Base-by-base conservation (phyloP, 2,797 vertebrate genomes). In the Pampus argenteus region DNA sequence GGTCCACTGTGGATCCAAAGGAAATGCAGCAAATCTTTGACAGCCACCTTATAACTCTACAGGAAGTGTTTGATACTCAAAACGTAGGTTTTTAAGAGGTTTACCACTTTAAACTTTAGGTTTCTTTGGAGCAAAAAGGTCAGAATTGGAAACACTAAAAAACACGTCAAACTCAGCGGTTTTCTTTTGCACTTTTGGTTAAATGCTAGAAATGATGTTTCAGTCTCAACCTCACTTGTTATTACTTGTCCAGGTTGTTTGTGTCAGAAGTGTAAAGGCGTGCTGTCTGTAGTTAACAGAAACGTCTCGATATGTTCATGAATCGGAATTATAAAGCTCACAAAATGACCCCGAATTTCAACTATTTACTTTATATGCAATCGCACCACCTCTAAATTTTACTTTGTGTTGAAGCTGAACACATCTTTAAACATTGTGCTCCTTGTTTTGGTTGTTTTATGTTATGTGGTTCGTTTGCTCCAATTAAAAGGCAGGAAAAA, bases 41-140 rank as follows among this genome's bases (percentile, higher is more conserved):
- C 80, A 55, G 75, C 23, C 28, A 76, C 56, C 76, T 74, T 74
- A 80, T 64, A 84, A 67, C 78, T 79, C 58, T 20, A 44, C 78
- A 57, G 82, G 58, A 11, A 57, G 45, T 17, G 63, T 77, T 62
- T 82, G 78, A 87, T 71, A 52, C 44, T 44, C 8, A 11, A 62
- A 68, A 74, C 69, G 56, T 1, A 23, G 17, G 47, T 9, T 56
- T 50, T 6, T 36, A 10, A 66, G 45, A 61, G 62, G 20, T 45
- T 31, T 4, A n/a, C 14, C 28, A n/a, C 48, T 71, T 63, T 47
- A 57, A 65, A 20, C 47, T 23, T 3, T 5, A 23, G 17, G 18
- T 28, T n/a, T 3, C 13, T 51, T 29, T 34, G 47, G 56, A 18
- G n/a, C 25, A 48, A 48, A 51, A 54, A 10, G 3, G 49, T 50